Percentiles rank a stretch among this genome's conserved stretches.
Conservation (phyloP, 2,113 vertebrate species). For the Cochlearius cochlearius region DNA sequence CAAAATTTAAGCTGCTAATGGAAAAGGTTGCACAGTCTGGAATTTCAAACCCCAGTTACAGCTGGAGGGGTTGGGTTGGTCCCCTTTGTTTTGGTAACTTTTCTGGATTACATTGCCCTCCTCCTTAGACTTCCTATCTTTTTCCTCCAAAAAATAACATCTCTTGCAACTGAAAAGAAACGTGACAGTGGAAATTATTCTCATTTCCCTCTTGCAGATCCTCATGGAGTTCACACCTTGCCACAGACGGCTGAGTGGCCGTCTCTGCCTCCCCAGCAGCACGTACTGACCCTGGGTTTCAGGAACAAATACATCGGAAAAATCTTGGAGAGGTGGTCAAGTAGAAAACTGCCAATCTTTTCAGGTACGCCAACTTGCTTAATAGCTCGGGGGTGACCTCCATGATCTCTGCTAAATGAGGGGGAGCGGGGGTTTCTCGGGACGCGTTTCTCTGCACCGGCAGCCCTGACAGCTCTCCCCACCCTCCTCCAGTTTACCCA, state of each 20-base stretch:
- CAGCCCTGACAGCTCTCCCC: background rate
- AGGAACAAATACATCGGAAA: conserved; percentile 66
- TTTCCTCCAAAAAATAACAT: background rate
- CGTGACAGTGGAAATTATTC: background rate
- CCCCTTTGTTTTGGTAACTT: background rate
- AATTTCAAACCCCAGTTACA: background rate
- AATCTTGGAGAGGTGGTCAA: conserved; percentile 67
- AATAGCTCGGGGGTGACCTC: background rate
- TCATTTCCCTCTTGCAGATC: conserved; percentile 49
- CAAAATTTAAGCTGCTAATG: background rate
- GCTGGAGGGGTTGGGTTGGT: background rate
- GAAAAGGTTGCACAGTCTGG: background rate
- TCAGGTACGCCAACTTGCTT: conserved; percentile 33
- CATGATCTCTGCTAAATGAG: background rate
- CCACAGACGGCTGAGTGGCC: conserved; percentile 66
- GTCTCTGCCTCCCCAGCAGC: conserved; percentile 38
- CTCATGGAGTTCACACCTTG: conserved; percentile 58
- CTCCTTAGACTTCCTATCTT: background rate
- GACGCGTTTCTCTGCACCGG: background rate
- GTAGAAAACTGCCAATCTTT: conserved; percentile 62
- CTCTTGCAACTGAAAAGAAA: background rate
- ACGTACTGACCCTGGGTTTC: conserved; percentile 73
- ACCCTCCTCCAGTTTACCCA: background rate
- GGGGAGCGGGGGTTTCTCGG: fast-evolving
- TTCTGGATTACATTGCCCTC: background rate